Evolutionary conservation across 2,888 invertebrate species (phyloP).

Genomic region (Mesorhabditis belari): DNA sequence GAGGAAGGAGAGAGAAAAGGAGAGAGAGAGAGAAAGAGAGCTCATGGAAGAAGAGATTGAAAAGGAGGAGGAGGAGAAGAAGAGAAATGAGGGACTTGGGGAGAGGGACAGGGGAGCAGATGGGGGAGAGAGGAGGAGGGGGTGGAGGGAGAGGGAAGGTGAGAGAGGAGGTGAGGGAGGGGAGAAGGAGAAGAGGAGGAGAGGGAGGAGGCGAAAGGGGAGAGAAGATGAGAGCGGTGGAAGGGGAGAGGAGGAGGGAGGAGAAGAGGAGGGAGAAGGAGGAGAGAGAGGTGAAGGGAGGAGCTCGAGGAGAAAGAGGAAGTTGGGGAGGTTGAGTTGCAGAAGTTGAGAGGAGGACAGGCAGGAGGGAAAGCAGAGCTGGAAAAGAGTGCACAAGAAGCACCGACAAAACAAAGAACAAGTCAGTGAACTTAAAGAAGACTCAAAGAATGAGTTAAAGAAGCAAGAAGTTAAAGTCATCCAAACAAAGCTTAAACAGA

Average conservation of each 20-base stretch:
- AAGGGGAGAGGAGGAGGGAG: neutral
- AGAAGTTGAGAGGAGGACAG: neutral
- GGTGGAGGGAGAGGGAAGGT: neutral
- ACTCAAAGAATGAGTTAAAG: too few species aligned
- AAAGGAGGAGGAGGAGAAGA: neutral
- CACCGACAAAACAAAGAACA: neutral
- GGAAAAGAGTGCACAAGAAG: too few species aligned
- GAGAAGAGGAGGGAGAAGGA: slow-evolving; percentile 1
- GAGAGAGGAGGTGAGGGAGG: neutral
- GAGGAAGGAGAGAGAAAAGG: neutral
- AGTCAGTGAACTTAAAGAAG: neutral
- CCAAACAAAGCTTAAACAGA: neutral
- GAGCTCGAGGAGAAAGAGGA: neutral
- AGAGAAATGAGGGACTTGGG: neutral
- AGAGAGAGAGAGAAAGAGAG: neutral
- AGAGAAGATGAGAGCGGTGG: neutral
- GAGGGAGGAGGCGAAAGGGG: too few species aligned
- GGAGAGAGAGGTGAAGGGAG: slow-evolving; percentile 2
- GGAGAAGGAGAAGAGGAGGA: too few species aligned
- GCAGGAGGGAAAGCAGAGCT: too few species aligned
- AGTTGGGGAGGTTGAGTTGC: neutral
- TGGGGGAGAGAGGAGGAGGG: neutral
- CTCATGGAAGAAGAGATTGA: neutral
- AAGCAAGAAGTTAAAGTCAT: too few species aligned
- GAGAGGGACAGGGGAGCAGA: neutral